phyloP scores from a whole-genome alignment of 2,113 vertebrate species.

The Urocitellus parryii region DNA sequence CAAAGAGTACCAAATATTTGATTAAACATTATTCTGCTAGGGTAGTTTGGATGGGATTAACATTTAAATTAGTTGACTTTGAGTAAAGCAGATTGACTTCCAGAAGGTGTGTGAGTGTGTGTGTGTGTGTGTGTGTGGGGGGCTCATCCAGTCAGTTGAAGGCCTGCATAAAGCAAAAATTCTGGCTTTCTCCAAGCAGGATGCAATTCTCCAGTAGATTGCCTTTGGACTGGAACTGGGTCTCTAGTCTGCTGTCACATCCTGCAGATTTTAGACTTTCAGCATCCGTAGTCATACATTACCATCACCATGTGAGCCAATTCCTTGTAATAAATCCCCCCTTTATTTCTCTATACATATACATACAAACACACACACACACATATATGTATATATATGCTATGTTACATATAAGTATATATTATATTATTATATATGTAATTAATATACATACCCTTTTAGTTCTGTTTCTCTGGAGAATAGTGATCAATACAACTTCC shows the following conservation, averaged over 20 bases:
- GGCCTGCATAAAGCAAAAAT: background rate
- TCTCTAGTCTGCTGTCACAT: background rate
- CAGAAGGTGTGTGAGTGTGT: background rate
- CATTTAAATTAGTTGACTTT: background rate
- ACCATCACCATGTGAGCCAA: background rate
- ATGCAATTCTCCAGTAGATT: background rate
- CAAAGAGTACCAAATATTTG: background rate
- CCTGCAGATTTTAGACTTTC: background rate
- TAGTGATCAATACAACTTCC: background rate
- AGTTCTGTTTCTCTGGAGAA: background rate
- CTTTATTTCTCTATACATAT: no score
- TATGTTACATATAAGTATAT: no score
- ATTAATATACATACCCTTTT: background rate
- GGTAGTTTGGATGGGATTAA: background rate
- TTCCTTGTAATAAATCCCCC: background rate
- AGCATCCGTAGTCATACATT: background rate
- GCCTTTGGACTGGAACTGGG: background rate
- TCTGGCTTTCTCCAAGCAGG: background rate
- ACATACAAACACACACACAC: no score
- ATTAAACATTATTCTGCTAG: background rate
- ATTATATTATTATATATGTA: no score
- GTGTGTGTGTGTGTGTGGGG: no score
- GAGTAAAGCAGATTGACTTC: background rate
- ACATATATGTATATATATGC: no score
- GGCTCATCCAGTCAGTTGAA: background rate